A percentile compares a stretch with the other conserved stretches of the same genome.
phyloP scores from a whole-genome alignment of 2,797 vertebrate species.

The Mormyrops boulengeri region DNA sequence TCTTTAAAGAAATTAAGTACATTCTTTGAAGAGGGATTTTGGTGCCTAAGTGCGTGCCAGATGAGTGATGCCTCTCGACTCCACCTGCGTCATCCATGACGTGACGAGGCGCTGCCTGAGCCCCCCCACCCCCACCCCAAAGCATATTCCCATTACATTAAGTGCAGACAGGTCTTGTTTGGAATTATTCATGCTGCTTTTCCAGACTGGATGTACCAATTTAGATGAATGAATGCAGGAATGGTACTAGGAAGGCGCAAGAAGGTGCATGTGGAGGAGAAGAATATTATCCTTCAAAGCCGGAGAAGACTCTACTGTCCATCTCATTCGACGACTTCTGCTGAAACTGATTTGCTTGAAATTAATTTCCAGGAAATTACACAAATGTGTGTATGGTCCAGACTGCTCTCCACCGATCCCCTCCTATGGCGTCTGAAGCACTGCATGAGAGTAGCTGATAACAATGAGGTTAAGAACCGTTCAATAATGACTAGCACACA shows the following conservation, averaged over 20 bases:
- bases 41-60: constrained; percentile 1
- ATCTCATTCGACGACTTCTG: neutral
- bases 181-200: constrained; percentile 45
- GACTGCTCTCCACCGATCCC: neutral
- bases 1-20: constrained; percentile 30
- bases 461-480: constrained; percentile 12
- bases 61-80: constrained; percentile 30
- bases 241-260: constrained; percentile 11
- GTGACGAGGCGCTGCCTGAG: neutral
- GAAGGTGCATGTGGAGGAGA: constrained; percentile 24
- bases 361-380: neutral
- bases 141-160: constrained; percentile 48
- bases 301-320: neutral
- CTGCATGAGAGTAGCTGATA: constrained; percentile 6
- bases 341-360: neutral
- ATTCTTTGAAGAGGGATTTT: constrained; percentile 25
- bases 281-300: neutral
- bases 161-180: constrained; percentile 45
- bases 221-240: constrained; percentile 27
- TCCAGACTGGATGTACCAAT: constrained; percentile 21
- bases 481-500: constrained; percentile 18
- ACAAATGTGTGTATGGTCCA: neutral
- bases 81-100: neutral
- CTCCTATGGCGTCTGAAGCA: neutral
- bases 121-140: neutral